phyloP scores from a whole-genome alignment of 2,113 vertebrate species.

The Bujurquina vittata region DNA sequence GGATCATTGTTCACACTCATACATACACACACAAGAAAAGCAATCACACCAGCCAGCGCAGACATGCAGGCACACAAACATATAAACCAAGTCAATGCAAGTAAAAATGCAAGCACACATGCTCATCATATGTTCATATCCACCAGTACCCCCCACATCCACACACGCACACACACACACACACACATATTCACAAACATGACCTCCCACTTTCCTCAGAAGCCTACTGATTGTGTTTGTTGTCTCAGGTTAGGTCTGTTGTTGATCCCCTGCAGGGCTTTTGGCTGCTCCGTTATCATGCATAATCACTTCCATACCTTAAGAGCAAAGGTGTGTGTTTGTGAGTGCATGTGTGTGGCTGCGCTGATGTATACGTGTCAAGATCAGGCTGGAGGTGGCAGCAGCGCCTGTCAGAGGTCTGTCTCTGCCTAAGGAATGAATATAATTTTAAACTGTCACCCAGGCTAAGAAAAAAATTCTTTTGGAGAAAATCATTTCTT shows the following conservation, averaged over 20 bases:
- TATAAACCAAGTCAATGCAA: conserved; percentile 11
- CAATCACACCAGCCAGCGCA: conserved; percentile 14
- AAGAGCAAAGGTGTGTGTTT: conserved; percentile 51
- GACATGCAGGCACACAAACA: conserved; percentile 16
- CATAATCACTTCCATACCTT: conserved; percentile 77
- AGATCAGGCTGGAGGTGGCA: conserved; percentile 47
- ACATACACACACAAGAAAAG: neutral
- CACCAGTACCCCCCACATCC: conserved; percentile 3
- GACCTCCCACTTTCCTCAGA: conserved; percentile 28
- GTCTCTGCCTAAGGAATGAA: conserved; percentile 40
- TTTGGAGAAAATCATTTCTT: neutral
- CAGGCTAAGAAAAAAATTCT: neutral
- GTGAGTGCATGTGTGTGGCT: conserved; percentile 54
- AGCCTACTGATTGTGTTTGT: conserved; percentile 75
- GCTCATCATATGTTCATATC: conserved; percentile 36
- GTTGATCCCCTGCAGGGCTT: conserved; percentile 70
- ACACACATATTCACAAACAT: conserved; percentile 45
- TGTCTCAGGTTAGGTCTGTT: conserved; percentile 75
- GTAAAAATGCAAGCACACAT: conserved; percentile 10
- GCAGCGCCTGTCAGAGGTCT: conserved; percentile 40
- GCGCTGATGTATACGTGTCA: conserved; percentile 57
- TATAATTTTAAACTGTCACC: conserved; percentile 41
- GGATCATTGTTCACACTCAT: conserved; percentile 43
- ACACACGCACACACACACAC: neutral
- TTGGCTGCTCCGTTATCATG: conserved; percentile 65